Base-by-base conservation (phyloP, 2,113 vertebrate genomes). In the Amphiprion ocellaris region DNA sequence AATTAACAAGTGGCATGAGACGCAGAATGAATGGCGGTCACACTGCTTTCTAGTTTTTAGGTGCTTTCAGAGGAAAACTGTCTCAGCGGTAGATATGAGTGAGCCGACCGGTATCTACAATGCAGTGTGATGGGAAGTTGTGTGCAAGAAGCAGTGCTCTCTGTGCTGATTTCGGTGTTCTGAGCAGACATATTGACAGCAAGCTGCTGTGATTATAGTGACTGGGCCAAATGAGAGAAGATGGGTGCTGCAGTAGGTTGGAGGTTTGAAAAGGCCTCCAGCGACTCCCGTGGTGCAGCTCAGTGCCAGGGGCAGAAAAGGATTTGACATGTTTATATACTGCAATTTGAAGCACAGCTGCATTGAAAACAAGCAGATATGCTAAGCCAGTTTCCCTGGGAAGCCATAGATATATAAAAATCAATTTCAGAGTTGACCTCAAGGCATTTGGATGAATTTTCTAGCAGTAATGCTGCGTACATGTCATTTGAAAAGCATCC, bases 1-100 rank as follows among this genome's bases (percentile, higher is more conserved):
- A 70, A 90, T 90, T 88, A 84, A 79, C 77, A 85, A 80, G 79
- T 70, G 66, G 69, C 41, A 70, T 17, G 41, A 86, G 69, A 68
- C 65, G 6, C 4, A 58, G 69, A 85, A 63, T 69, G 73, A 62
- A 82, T 69, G 54, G 44, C 0, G 24, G 81, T 75, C 81, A 65
- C 49, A 50, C 41, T 65, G 30, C 47, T 87, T 30, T 77, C 55
- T 49, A 52, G 64, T 77, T 60, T 75, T 9, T 56, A 79, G 68
- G 76, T 68, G 58, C 60, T 83, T 71, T 41, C 14, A 44, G 23
- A 66, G 41, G 10, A 16, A 79, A 76, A 58, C 10, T 10, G 44
- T 30, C 77, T 82, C 37, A 15, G 17, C 1, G 2, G 62, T 44
- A 44, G 41, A 68, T 5, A 53, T 55, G 37, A 82, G 67, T 60